These are phyloP conservation scores for Thryonomys swinderianus DNA, from an alignment of 2,113 vertebrate species.

Conservation along the genomic window DNA sequence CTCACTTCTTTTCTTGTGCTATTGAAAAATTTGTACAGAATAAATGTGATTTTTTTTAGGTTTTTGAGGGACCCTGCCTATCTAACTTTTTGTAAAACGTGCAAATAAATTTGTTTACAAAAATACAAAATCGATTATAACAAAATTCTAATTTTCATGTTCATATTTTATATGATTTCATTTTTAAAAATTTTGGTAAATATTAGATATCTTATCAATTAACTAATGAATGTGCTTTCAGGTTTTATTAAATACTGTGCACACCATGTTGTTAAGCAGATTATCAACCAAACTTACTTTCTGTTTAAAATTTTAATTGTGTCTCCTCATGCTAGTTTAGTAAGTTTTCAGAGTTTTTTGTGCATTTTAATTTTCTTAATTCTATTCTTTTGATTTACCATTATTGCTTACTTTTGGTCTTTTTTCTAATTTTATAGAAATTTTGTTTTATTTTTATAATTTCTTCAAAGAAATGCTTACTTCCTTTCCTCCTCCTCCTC, in stretches of 20 bases:
- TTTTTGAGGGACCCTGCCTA: not conserved
- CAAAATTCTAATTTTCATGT: not conserved
- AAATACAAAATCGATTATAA: not conserved
- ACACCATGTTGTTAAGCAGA: not conserved
- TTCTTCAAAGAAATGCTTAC: not conserved
- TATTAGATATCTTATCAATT: not conserved
- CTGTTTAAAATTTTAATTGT: conserved; percentile 5
- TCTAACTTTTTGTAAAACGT: not conserved
- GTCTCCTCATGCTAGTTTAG: not conserved
- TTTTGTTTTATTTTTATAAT: not conserved
- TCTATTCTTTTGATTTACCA: conserved; percentile 48
- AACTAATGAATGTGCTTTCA: not conserved
- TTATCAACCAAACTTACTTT: not conserved
- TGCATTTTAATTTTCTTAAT: not conserved
- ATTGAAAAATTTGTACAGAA: not conserved
- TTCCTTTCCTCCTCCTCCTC: not conserved
- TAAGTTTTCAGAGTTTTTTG: not conserved
- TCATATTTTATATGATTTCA: not conserved
- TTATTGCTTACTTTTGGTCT: not conserved
- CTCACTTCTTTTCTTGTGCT: not conserved
- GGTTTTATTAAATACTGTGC: not conserved
- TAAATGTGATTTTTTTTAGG: not conserved
- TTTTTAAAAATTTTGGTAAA: not conserved
- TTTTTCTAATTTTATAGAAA: not conserved
- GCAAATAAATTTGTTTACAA: not conserved